Evolutionary conservation across 2,113 vertebrate species (phyloP).

Genomic region (Podilymbus podiceps): DNA sequence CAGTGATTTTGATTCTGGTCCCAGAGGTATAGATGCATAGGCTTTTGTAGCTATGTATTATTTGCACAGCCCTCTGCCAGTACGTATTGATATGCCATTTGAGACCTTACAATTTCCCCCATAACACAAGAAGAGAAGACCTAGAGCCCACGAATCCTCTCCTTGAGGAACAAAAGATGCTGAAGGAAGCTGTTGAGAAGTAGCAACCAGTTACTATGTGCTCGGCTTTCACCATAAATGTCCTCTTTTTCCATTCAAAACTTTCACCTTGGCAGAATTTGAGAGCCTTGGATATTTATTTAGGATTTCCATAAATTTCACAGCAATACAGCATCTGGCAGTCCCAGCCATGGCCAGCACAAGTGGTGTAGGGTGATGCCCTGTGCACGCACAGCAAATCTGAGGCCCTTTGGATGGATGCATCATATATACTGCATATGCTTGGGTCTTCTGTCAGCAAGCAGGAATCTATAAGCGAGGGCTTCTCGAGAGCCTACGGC

Average conservation of each 20-base stretch:
- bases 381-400: background rate
- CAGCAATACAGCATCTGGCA: background rate
- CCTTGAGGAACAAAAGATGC: background rate
- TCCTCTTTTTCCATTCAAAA: background rate
- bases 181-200: background rate
- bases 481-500: background rate
- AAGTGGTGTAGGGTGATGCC: background rate
- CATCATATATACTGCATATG: background rate
- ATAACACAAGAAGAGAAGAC: background rate
- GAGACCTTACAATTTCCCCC: background rate
- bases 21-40: background rate
- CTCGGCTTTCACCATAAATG: background rate
- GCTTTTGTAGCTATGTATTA: background rate
- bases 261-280: background rate
- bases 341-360: background rate
- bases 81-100: background rate
- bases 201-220: background rate
- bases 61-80: background rate
- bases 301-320: background rate
- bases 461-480: background rate
- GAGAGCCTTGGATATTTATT: background rate
- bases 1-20: background rate
- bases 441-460: background rate
- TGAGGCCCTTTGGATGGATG: background rate
- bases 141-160: background rate